Base-by-base conservation (phyloP, 2,888 invertebrate species). In the Pardosa pseudoannulata region DNA sequence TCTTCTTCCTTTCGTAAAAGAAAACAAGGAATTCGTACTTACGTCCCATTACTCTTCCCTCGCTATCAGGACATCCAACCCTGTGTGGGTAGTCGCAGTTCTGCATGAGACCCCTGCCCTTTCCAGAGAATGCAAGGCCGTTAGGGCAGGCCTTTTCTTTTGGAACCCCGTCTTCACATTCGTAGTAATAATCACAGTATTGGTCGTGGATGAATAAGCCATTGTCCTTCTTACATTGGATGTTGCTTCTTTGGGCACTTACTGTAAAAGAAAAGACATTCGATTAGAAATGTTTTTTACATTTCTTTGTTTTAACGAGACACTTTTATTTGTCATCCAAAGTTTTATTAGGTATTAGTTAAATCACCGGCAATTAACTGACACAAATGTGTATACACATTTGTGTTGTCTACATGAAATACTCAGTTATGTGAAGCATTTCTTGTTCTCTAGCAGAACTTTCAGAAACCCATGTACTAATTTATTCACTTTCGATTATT, bases 141-240 rank as follows among this genome's bases (percentile, higher is more conserved):
- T 97, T 97, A 75, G 97, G 97, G 90, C 97, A 97, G 92, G 96
- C 96, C 91, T 96, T 96, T 86, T 96, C 93, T 89, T 96, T 94
- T 0, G 96, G 94, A 91, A 96, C 95, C 0, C 95, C 96, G 90
- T 94, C 94, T 46, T 79, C 95, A 90, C 97, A 97, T 91, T 96
- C 96, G 96, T 96, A 97, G 91, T 95, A 96, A 81, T 94, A 93
- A 91, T 95, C 95, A 90, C 97, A 97, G 92, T 96, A 95, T 39
- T 90, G 89, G 56, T 90, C 90, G 65, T 90, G 90, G 9, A 89
- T 87, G 64, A 89, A 89, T 3, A 90, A 64, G 0, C 88, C 88
- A 28, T 85, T 79, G 0, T 83, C 83, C 41, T 78, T 78, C 31
- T 83, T 83, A n/a, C 83, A 83, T 0, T 46, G 29, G 19, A 41